Evolutionary conservation across 2,113 vertebrate genomes (phyloP).

Genomic region (Cnemophilus loriae): DNA sequence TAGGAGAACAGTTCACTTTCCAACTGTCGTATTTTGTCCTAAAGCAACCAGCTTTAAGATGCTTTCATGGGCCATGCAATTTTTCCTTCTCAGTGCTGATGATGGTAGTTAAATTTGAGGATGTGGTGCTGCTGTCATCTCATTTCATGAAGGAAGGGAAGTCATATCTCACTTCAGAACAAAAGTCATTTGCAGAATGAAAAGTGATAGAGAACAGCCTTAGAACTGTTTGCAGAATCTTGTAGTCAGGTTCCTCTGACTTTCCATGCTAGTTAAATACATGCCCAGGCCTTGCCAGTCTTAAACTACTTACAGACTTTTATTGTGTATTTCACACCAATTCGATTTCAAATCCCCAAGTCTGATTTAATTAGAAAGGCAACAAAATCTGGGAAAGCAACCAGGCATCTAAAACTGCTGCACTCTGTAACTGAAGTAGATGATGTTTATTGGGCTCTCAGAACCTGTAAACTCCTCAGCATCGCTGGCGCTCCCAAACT

Average conservation of each 20-base stretch:
- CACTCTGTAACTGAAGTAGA: not conserved
- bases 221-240: not conserved
- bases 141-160: not conserved
- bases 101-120: not conserved
- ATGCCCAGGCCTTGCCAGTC: not conserved
- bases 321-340: not conserved
- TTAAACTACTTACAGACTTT: not conserved
- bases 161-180: not conserved
- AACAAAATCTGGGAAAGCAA: not conserved
- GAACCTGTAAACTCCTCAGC: not conserved
- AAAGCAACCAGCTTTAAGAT: not conserved
- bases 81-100: not conserved
- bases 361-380: slow-evolving; percentile 35
- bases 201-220: not conserved
- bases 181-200: not conserved
- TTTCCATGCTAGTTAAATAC: not conserved
- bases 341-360: not conserved
- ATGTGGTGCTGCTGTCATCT: not conserved
- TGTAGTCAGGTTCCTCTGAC: not conserved
- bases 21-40: not conserved
- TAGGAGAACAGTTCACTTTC: not conserved
- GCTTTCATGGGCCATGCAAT: not conserved
- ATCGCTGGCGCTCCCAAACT: not conserved
- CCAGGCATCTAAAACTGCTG: not conserved
- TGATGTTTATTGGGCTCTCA: not conserved